Percentiles rank a stretch among this genome's conserved stretches.
These are phyloP conservation scores for Nannoperca australis DNA, from an alignment of 2,797 vertebrate species.

Conservation along the genomic window DNA sequence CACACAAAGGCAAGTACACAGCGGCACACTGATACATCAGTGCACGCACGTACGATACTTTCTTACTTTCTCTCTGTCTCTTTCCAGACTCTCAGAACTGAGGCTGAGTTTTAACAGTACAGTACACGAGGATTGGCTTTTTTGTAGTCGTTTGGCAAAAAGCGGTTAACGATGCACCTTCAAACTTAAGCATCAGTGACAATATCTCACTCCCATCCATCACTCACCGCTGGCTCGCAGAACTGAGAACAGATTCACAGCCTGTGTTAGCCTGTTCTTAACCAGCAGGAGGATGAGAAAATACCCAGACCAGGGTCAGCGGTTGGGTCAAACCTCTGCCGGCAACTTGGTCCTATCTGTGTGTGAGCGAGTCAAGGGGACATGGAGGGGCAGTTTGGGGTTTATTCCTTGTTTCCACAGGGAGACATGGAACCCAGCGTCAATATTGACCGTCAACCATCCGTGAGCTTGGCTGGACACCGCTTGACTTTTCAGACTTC, in stretches of 20 bases:
- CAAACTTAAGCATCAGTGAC: conserved; percentile 74
- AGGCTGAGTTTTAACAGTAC: conserved; percentile 46
- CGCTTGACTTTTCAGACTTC: conserved; percentile 70
- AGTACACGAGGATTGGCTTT: conserved; percentile 47
- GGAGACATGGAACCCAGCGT: conserved; percentile 76
- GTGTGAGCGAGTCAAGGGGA: conserved; percentile 67
- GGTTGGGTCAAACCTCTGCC: conserved; percentile 66
- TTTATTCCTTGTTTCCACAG: conserved; percentile 66
- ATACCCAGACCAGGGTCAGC: conserved; percentile 74
- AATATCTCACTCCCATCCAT: conserved; percentile 76
- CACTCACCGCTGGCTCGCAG: conserved; percentile 53
- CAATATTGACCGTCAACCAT: conserved; percentile 83
- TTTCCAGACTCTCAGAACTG: conserved; percentile 64
- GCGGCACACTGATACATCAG: conserved; percentile 59
- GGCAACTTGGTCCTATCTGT: conserved; percentile 52
- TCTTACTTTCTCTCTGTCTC: conserved; percentile 52
- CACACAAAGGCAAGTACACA: conserved; percentile 68
- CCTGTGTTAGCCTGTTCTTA: conserved; percentile 58
- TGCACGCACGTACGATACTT: conserved; percentile 37
- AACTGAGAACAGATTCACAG: conserved; percentile 62
- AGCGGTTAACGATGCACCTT: conserved; percentile 69
- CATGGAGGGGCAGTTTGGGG: conserved; percentile 46
- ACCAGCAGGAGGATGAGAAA: conserved; percentile 80
- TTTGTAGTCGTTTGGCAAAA: conserved; percentile 61
- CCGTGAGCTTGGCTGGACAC: conserved; percentile 78